Evolutionary conservation across 2,113 vertebrate species (phyloP), one percentile per base, ranked within the genome.

Genomic region (Syngnathus scovelli): DNA sequence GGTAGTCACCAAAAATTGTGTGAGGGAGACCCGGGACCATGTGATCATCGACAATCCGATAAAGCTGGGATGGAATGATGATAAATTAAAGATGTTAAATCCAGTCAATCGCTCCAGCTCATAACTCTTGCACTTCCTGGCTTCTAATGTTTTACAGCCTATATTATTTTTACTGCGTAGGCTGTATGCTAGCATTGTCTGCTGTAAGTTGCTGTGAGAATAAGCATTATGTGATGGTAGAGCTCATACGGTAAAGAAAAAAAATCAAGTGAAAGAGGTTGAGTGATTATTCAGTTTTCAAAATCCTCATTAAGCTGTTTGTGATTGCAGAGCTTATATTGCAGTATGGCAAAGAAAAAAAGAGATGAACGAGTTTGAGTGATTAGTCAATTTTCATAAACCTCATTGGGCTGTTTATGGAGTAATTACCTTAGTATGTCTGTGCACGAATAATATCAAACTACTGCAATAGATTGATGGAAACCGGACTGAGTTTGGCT

Each of bases 21-120:
- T 15, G 2, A 58, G 70, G 64, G 73, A 82, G 76, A 78, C 76
- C 68, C 2, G 16, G 79, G 71, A 75, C 72, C 66, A 71, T 71
- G 72, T 72, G 68, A 69, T 78, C 76, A 85, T 84, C 87, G 79
- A 87, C 84, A 85, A 82, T 64, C 52, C 80, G 72, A 83, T 87
- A 83, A 87, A 88, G 80, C 82, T 77, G 72, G 73, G 37, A 72
- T 78, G 39, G 33, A 77, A 80, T 77, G 74, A 89, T 86, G 79
- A 89, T 85, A 43, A 80, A 80, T 71, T 80, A 62, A 68, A 83
- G 79, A 78, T 77, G 75, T 84, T 83, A 85, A 83, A 86, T 69
- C 66, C 55, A 87, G 83, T 88, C 83, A 62, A 62, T 62, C 23
- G 41, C 61, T 44, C n/a, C 39, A 58, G 61, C 61, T 62, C 75